A percentile compares a stretch with the other conserved stretches of the same genome.
phyloP scores from a whole-genome alignment of 2,888 invertebrate species.

The Melinopterus prodromus region DNA sequence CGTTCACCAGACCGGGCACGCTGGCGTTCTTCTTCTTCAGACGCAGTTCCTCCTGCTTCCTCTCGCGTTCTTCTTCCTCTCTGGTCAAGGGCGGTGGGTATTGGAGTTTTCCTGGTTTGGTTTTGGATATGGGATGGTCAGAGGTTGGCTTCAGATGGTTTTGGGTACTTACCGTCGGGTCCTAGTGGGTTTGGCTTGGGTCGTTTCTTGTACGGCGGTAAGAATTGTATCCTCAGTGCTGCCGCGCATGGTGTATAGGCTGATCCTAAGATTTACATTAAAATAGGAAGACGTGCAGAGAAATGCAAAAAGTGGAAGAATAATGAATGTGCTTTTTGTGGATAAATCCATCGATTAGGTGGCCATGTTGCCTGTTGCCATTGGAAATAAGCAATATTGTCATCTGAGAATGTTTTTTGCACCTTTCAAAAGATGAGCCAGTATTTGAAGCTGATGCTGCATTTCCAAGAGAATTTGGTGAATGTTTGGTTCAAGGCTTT shows the following conservation, averaged over 20 bases:
- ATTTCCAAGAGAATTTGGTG: constrained; percentile 6
- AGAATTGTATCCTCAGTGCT: constrained; percentile 62
- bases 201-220: constrained; percentile 57
- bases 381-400: background rate
- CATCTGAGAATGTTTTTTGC: background rate
- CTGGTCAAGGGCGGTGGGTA: constrained; percentile 66
- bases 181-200: constrained; percentile 49
- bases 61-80: constrained; percentile 61
- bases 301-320: background rate
- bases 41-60: constrained; percentile 46
- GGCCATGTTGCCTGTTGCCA: background rate
- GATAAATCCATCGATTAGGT: background rate
- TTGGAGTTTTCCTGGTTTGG: constrained; percentile 64
- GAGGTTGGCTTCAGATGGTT: background rate
- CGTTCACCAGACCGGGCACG: constrained; percentile 61
- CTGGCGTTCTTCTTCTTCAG: constrained; percentile 54
- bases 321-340: background rate
- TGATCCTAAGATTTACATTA: constrained; percentile 46
- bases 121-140: constrained; percentile 56
- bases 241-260: constrained; percentile 65
- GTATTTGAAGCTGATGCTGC: background rate
- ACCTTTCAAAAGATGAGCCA: background rate
- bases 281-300: constrained; percentile 6
- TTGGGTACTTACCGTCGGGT: constrained; percentile 49
- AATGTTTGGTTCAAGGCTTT: background rate